A percentile compares a stretch with the other conserved stretches of the same genome.
Conservation (phyloP, 2,888 invertebrate genomes). For the Ptychoptera contaminata region DNA sequence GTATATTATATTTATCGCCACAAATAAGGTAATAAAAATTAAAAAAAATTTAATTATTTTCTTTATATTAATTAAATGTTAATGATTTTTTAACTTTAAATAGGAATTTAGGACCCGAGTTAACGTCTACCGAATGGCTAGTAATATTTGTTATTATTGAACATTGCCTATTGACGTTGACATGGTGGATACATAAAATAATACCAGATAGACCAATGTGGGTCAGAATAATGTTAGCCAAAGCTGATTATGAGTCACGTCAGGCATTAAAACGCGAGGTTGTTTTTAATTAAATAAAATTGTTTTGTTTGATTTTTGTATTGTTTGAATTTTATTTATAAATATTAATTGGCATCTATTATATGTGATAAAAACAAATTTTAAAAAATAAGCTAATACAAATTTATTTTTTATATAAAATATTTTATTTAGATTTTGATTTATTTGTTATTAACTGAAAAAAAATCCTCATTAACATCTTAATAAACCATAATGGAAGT, state of each 20-base stretch:
- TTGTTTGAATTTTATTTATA: neutral
- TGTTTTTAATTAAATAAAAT: neutral
- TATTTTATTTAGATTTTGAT: neutral
- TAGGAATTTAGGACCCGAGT: constrained; percentile 24
- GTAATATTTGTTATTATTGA: constrained; percentile 50
- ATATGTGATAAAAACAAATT: neutral
- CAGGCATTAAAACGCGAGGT: constrained; percentile 37
- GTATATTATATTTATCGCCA: constrained; percentile 51
- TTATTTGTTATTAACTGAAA: too few species aligned
- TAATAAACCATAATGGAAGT: too few species aligned
- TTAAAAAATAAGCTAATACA: too few species aligned
- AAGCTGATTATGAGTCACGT: constrained; percentile 42
- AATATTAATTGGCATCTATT: neutral
- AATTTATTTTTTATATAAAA: too few species aligned
- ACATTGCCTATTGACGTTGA: constrained; percentile 47
- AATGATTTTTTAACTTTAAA: constrained; percentile 1
- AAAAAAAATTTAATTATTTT: neutral
- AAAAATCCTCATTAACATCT: too few species aligned
- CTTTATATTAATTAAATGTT: constrained; percentile 2
- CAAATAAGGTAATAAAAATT: constrained; percentile 34
- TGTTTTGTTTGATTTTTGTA: neutral
- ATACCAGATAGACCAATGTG: constrained; percentile 56
- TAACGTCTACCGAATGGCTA: constrained; percentile 9
- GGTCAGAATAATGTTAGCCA: constrained; percentile 45
- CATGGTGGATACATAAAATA: constrained; percentile 45